Evolutionary conservation across 2,113 vertebrate species (phyloP).

Genomic region (Perccottus glenii): DNA sequence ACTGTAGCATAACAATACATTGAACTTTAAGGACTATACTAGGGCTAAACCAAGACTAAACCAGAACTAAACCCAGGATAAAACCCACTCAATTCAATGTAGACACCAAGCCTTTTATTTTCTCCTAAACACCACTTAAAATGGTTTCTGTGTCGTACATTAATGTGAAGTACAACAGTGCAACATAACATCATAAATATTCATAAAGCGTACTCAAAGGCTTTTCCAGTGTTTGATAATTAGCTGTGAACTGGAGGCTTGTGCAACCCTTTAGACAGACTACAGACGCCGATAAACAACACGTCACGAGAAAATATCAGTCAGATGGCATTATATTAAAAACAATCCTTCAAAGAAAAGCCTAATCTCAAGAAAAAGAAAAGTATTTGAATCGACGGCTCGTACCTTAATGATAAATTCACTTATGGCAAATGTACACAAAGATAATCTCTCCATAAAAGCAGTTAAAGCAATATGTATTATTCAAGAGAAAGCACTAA

Average conservation of each 20-base stretch:
- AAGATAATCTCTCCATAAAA: neutral
- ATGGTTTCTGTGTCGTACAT: too few relatives aligned
- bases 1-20: too few relatives aligned
- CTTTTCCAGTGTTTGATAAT: neutral
- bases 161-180: neutral
- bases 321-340: neutral
- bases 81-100: too few relatives aligned
- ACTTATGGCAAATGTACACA: conserved; percentile 6
- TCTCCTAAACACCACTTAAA: too few relatives aligned
- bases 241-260: conserved; percentile 1
- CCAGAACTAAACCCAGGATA: too few relatives aligned
- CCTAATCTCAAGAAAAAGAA: neutral
- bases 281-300: neutral
- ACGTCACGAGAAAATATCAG: neutral
- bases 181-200: conserved; percentile 3
- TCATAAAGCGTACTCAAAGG: neutral
- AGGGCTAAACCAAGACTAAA: too few relatives aligned
- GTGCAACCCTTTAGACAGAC: neutral
- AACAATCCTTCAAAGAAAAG: neutral
- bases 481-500: neutral
- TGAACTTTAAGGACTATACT: too few relatives aligned
- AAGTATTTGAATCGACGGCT: neutral
- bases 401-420: neutral
- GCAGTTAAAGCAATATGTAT: neutral
- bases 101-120: too few relatives aligned